phyloP scores from a whole-genome alignment of 2,797 vertebrate species.

The Notamacropus eugenii region DNA sequence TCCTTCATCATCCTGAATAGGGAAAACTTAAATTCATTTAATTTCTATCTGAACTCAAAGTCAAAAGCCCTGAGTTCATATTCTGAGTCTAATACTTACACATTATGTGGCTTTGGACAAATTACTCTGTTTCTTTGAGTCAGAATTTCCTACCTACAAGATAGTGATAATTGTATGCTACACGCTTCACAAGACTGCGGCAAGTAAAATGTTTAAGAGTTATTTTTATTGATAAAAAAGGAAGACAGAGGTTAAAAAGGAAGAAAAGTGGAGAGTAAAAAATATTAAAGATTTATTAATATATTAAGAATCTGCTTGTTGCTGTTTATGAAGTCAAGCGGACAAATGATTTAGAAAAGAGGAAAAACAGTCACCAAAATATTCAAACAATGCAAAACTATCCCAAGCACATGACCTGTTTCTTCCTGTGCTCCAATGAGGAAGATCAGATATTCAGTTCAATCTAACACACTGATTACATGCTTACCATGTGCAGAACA shows the following conservation, averaged over 20 bases:
- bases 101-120: neutral
- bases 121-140: neutral
- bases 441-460: neutral
- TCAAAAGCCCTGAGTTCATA: neutral
- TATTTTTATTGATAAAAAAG: neutral
- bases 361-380: conserved; percentile 1
- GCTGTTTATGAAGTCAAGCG: neutral
- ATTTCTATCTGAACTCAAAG: neutral
- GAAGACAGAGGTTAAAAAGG: neutral
- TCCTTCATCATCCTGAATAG: neutral
- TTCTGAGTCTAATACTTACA: neutral
- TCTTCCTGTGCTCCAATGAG: neutral
- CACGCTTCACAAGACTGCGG: neutral
- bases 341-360: neutral
- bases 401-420: neutral
- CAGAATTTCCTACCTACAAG: neutral
- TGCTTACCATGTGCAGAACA: neutral
- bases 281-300: neutral
- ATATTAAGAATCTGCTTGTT: neutral
- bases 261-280: neutral
- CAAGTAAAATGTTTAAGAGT: neutral
- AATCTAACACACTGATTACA: neutral
- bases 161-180: neutral
- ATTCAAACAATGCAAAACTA: neutral
- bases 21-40: neutral